These are phyloP conservation scores for Horisme vitalbata DNA, from an alignment of 2,888 invertebrate species.

Conservation along the genomic window DNA sequence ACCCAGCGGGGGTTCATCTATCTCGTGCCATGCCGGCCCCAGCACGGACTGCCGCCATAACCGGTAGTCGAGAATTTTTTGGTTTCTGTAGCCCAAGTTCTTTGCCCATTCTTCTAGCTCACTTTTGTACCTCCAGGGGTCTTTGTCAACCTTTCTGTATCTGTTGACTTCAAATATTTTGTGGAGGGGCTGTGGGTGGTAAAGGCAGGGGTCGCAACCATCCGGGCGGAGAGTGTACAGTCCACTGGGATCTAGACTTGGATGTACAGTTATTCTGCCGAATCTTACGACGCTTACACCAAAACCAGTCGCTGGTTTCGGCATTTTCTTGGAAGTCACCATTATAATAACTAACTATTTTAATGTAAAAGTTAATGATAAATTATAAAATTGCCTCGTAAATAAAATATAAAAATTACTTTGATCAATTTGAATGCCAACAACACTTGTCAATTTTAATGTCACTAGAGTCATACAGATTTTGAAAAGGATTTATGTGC, in stretches of 20 bases:
- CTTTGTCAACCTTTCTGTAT: constrained; percentile 45
- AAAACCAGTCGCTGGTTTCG: too few species aligned
- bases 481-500: too few species aligned
- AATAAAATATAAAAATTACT: too few species aligned
- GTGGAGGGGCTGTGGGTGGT: constrained; percentile 51
- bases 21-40: constrained; percentile 65
- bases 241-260: constrained; percentile 60
- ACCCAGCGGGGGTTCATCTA: constrained; percentile 32
- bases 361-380: not conserved
- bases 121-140: constrained; percentile 65
- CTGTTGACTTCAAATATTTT: constrained; percentile 51
- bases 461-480: too few species aligned
- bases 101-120: constrained; percentile 69
- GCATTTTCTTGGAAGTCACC: constrained; percentile 25
- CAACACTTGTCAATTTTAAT: too few species aligned
- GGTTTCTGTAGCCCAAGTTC: constrained; percentile 71
- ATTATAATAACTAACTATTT: constrained; percentile 19
- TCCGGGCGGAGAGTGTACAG: constrained; percentile 44
- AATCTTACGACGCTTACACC: constrained; percentile 51
- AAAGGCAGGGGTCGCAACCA: constrained; percentile 63
- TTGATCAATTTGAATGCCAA: too few species aligned
- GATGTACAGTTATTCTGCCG: constrained; percentile 57
- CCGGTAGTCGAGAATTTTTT: constrained; percentile 51
- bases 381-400: not conserved
- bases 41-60: constrained; percentile 52